phyloP scores from a whole-genome alignment of 2,888 invertebrate species.

The Hermodice carunculata region DNA sequence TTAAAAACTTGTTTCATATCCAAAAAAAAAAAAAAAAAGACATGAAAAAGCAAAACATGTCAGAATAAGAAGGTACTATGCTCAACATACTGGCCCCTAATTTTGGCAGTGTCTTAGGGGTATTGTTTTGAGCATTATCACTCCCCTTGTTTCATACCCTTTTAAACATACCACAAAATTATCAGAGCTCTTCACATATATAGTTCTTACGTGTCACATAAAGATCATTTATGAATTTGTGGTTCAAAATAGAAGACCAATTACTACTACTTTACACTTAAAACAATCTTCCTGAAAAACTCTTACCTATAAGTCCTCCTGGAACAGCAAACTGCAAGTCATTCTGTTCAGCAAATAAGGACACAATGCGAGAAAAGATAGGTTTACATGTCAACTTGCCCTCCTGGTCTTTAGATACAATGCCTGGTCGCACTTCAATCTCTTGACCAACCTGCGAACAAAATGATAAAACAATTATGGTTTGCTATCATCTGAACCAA shows the following conservation, averaged over 20 bases:
- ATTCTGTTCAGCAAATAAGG: slow-evolving; percentile 97
- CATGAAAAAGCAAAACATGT: no score
- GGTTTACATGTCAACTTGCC: slow-evolving; percentile 96
- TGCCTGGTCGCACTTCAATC: slow-evolving; percentile 97
- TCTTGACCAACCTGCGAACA: slow-evolving; percentile 88
- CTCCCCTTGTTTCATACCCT: no score
- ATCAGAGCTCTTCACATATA: no score
- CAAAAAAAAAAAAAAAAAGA: no score
- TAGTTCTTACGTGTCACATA: no score
- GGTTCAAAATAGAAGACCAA: neutral
- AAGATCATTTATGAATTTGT: neutral
- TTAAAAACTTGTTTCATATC: neutral
- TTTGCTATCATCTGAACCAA: no score
- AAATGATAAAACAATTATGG: no score
- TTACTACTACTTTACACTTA: neutral
- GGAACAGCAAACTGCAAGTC: slow-evolving; percentile 98
- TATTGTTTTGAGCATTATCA: no score
- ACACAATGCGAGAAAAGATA: slow-evolving; percentile 96
- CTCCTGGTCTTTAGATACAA: slow-evolving; percentile 96
- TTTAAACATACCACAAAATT: no score
- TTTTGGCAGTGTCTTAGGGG: no score
- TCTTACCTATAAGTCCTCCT: slow-evolving; percentile 93
- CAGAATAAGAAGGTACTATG: no score
- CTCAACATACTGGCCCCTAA: no score
- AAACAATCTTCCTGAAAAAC: neutral